Conservation (phyloP, 2,113 vertebrate species). For the Vidua chalybeata region DNA sequence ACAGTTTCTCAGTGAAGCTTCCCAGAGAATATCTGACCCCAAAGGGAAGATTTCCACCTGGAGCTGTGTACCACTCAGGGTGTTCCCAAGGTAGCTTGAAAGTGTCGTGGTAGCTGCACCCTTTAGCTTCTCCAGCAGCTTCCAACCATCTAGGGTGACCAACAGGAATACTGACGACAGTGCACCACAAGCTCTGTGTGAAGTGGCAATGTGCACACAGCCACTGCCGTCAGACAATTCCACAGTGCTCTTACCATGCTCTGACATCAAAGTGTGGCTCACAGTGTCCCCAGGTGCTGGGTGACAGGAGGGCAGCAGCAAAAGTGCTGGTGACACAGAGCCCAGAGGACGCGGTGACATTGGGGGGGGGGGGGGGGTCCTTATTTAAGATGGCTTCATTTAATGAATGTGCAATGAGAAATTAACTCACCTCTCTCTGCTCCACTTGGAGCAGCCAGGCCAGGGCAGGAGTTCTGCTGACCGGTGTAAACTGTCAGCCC, state of each 20-base stretch:
- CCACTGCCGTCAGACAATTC: not conserved
- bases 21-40: not conserved
- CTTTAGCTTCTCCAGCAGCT: not conserved
- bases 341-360: fast-evolving
- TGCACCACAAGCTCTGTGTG: not conserved
- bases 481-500: not conserved
- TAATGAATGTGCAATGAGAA: not conserved
- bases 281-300: fast-evolving
- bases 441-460: not conserved
- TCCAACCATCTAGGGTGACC: not conserved
- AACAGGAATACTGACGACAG: fast-evolving
- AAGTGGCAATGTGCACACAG: not conserved
- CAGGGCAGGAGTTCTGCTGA: not conserved
- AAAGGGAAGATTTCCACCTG: not conserved
- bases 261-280: not conserved
- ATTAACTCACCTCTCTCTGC: fast-evolving
- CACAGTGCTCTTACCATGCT: not conserved
- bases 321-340: not conserved
- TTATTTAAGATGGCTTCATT: not conserved
- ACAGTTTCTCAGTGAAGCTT: not conserved
- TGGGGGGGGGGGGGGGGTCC: fast-evolving
- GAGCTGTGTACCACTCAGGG: not conserved
- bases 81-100: not conserved
- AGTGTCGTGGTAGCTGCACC: not conserved
- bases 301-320: not conserved